Conservation (phyloP, 2,888 invertebrate species). For the Meghimatium bilineatum region DNA sequence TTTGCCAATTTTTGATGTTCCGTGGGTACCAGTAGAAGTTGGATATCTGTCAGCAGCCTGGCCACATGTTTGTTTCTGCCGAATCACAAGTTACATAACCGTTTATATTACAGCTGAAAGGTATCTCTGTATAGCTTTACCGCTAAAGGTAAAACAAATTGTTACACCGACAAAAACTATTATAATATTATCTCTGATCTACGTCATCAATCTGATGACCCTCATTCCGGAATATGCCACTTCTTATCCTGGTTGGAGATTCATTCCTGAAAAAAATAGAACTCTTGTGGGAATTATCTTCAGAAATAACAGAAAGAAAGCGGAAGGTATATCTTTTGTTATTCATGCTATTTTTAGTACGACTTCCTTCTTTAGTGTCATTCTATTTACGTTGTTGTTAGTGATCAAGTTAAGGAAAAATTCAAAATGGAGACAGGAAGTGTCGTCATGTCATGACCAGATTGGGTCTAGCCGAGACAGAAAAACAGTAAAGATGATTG, state of each 20-base stretch:
- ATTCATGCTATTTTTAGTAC: not conserved
- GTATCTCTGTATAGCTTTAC: conserved; percentile 17
- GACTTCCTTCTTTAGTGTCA: not conserved
- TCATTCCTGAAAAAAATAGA: not conserved
- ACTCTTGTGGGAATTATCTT: not conserved
- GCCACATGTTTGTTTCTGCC: conserved; percentile 18
- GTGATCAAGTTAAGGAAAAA: not conserved
- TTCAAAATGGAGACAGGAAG: not conserved
- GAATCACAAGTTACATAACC: conserved; percentile 26
- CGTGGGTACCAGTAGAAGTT: not conserved
- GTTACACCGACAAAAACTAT: not conserved
- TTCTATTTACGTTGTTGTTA: not conserved
- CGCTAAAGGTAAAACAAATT: conserved; percentile 14
- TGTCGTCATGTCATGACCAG: not conserved
- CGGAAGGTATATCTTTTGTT: not conserved
- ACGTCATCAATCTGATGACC: not conserved
- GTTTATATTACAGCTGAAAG: conserved; percentile 29
- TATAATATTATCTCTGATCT: not conserved
- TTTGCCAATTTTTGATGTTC: not conserved
- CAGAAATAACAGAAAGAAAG: not conserved
- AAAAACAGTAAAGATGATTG: conserved; percentile 7
- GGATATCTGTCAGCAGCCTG: not conserved
- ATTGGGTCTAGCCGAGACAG: not conserved
- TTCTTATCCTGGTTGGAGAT: not conserved
- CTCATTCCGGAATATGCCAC: conserved; percentile 8